Conservation (phyloP, 1,140 invertebrate species). For the Saccostrea glomerata region DNA sequence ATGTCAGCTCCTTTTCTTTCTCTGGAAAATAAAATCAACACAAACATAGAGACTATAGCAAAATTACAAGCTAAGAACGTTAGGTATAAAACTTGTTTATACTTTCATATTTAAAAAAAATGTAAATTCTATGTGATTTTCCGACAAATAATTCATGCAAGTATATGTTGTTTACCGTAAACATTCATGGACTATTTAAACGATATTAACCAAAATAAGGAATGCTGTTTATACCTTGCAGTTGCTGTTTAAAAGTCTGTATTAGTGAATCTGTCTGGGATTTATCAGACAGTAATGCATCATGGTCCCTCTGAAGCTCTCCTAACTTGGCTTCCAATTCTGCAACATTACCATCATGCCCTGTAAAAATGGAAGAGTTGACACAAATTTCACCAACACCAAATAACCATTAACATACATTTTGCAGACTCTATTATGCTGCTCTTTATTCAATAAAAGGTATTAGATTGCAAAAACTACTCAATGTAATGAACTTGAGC, state of each 20-base stretch:
- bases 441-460: too few relatives aligned
- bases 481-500: not conserved
- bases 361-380: not conserved
- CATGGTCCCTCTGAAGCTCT: slow-evolving; percentile 8
- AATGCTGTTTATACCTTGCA: not conserved
- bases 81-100: too few relatives aligned
- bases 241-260: not conserved
- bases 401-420: not conserved
- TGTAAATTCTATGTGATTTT: too few relatives aligned
- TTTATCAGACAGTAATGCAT: not conserved
- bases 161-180: too few relatives aligned
- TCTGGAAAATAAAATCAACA: slow-evolving; percentile 56
- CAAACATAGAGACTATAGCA: too few relatives aligned
- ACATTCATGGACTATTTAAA: too few relatives aligned
- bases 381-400: not conserved
- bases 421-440: too few relatives aligned
- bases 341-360: not conserved
- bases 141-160: too few relatives aligned
- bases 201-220: too few relatives aligned
- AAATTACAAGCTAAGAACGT: too few relatives aligned
- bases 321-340: slow-evolving; percentile 1
- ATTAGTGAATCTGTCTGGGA: not conserved
- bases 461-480: too few relatives aligned
- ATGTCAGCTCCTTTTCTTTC: slow-evolving; percentile 54
- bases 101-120: too few relatives aligned